These are phyloP conservation scores for Mamestra brassicae DNA, from an alignment of 2,888 invertebrate species.

Conservation along the genomic window DNA sequence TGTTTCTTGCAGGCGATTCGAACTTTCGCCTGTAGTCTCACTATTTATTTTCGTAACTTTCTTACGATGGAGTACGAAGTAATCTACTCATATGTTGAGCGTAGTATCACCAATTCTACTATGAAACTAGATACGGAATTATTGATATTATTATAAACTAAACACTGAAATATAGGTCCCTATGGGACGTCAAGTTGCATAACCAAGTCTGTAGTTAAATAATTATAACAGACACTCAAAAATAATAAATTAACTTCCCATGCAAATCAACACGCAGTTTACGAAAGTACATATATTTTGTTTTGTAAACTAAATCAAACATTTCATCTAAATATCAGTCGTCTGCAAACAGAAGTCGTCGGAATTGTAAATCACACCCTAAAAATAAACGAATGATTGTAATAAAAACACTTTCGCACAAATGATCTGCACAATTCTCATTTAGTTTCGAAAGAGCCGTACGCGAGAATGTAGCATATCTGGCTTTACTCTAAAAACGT, in stretches of 20 bases:
- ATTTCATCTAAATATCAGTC: slow-evolving; percentile 3
- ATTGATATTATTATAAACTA: no score
- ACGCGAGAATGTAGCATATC: slow-evolving; percentile 17
- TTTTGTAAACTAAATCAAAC: slow-evolving; percentile 18
- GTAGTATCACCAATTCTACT: neutral
- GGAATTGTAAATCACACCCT: slow-evolving; percentile 15
- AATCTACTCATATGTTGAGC: no score
- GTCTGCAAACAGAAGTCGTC: slow-evolving; percentile 4
- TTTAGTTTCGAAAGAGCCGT: slow-evolving; percentile 11
- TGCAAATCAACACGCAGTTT: slow-evolving; percentile 5
- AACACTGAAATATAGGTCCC: neutral
- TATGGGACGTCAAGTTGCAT: no score
- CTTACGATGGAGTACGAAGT: neutral
- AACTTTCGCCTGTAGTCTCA: slow-evolving; percentile 13
- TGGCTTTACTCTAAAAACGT: neutral
- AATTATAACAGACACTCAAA: no score
- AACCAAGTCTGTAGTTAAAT: neutral
- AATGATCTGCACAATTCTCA: neutral
- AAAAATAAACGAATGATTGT: slow-evolving; percentile 25
- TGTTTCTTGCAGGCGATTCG: slow-evolving; percentile 23
- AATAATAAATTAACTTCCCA: slow-evolving; percentile 9
- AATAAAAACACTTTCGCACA: slow-evolving; percentile 33
- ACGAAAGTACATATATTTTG: neutral
- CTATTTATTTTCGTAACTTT: slow-evolving; percentile 40
- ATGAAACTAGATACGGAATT: no score